Conservation (phyloP, 1,140 invertebrate genomes). For the Ips typographus region DNA sequence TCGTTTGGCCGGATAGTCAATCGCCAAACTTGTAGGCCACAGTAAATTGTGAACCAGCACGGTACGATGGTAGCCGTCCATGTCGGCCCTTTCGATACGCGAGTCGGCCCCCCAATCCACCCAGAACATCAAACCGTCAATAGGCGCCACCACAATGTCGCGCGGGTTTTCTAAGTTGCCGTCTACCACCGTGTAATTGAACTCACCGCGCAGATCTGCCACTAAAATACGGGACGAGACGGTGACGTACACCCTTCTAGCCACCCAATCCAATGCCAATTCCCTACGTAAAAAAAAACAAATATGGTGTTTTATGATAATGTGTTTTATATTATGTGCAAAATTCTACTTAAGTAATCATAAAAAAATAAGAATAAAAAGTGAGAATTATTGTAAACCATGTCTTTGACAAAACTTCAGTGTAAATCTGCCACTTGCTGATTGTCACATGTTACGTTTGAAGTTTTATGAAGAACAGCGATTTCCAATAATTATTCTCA, state of each 20-base stretch:
- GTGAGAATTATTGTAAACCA: too few species aligned
- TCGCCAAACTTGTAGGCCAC: constrained; percentile 67
- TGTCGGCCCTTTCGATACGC: constrained; percentile 64
- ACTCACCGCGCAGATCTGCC: constrained; percentile 61
- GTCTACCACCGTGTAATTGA: constrained; percentile 60
- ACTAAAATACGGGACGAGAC: constrained; percentile 66
- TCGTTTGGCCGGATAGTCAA: constrained; percentile 66
- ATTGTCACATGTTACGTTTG: too few species aligned
- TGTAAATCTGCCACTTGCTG: too few species aligned
- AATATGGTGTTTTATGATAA: too few species aligned
- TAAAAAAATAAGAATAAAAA: too few species aligned
- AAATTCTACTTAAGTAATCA: too few species aligned
- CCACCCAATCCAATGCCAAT: constrained; percentile 76
- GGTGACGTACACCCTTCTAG: constrained; percentile 72
- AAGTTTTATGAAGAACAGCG: too few species aligned
- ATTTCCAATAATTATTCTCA: too few species aligned
- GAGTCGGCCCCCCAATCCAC: constrained; percentile 51
- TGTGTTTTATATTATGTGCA: too few species aligned
- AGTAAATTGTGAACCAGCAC: constrained; percentile 61
- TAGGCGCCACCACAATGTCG: constrained; percentile 69
- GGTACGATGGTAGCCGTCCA: constrained; percentile 65
- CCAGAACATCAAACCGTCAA: constrained; percentile 57
- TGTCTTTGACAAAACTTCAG: too few species aligned
- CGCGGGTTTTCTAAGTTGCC: constrained; percentile 61
- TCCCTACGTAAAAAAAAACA: constrained; percentile 49